A percentile compares a stretch with the other conserved stretches of the same genome.
phyloP scores from a whole-genome alignment of 2,888 invertebrate genomes.

The Orchesella flavescens region DNA sequence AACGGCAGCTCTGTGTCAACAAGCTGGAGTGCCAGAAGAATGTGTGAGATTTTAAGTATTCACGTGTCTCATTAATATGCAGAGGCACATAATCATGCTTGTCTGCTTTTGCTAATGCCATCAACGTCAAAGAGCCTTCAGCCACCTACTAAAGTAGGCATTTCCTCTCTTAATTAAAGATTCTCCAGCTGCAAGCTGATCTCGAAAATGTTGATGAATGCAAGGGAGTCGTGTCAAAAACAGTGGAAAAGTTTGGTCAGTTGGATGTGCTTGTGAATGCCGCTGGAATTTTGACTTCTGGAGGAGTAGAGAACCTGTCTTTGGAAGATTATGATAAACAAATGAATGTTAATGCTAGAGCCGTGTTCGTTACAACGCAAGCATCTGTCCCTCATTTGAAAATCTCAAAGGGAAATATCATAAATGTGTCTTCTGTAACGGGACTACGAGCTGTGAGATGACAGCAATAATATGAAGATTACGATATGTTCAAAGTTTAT shows the following conservation, averaged over 20 bases:
- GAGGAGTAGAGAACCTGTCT: conserved; percentile 88
- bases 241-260: conserved; percentile 62
- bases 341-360: conserved; percentile 91
- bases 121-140: too few species aligned
- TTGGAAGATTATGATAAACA: conserved; percentile 90
- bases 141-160: too few species aligned
- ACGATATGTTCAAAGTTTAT: too few species aligned
- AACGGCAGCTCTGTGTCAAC: conserved; percentile 62
- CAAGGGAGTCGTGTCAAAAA: conserved; percentile 63
- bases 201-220: conserved; percentile 66
- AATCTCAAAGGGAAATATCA: conserved; percentile 86
- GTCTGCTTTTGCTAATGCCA: neutral
- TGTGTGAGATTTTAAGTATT: conserved; percentile 31
- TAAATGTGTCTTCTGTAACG: conserved; percentile 87
- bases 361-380: conserved; percentile 80
- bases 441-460: conserved; percentile 83
- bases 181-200: conserved; percentile 62
- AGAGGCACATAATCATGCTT: too few species aligned
- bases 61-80: too few species aligned
- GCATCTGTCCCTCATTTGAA: conserved; percentile 89
- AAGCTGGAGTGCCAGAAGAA: conserved; percentile 31
- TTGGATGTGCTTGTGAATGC: conserved; percentile 77
- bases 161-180: conserved; percentile 30
- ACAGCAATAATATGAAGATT: neutral
- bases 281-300: conserved; percentile 88